Percentiles rank a stretch among this genome's conserved stretches.
These are phyloP conservation scores for Protophormia terraenovae DNA, from an alignment of 2,888 invertebrate genomes.

Conservation along the genomic window DNA sequence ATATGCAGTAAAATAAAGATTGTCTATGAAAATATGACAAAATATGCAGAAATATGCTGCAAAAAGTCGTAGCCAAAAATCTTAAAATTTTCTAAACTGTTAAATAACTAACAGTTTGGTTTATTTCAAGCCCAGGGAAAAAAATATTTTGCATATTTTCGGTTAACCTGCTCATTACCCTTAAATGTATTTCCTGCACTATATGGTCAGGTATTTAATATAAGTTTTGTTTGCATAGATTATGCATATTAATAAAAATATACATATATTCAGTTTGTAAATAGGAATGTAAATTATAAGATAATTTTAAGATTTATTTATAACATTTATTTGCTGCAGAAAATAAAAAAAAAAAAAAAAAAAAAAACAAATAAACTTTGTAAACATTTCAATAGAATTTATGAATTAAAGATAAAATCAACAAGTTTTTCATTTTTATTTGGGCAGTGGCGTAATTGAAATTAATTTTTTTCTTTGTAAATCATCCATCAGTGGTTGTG, in stretches of 20 bases:
- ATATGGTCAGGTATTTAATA: background rate
- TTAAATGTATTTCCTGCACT: background rate
- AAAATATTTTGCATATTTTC: background rate
- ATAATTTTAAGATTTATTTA: conserved; percentile 27
- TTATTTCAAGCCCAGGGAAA: no score
- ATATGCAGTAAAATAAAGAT: no score
- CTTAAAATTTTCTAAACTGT: background rate
- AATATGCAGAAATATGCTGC: no score
- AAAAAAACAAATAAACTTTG: background rate
- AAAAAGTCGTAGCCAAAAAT: no score
- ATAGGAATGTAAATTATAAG: background rate
- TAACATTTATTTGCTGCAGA: conserved; percentile 3
- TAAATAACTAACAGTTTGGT: no score
- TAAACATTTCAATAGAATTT: conserved; percentile 67
- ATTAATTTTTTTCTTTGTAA: conserved; percentile 43
- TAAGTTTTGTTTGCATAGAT: conserved; percentile 9
- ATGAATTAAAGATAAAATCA: conserved; percentile 77
- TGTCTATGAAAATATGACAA: no score
- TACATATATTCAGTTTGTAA: background rate
- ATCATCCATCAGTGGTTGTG: conserved; percentile 64
- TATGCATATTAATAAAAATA: conserved; percentile 36
- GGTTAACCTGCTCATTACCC: background rate
- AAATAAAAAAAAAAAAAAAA: no score
- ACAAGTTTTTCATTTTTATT: no score
- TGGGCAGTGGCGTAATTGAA: conserved; percentile 61